These are phyloP conservation scores for Elysia crispata DNA, from an alignment of 2,888 invertebrate genomes.

Conservation along the genomic window DNA sequence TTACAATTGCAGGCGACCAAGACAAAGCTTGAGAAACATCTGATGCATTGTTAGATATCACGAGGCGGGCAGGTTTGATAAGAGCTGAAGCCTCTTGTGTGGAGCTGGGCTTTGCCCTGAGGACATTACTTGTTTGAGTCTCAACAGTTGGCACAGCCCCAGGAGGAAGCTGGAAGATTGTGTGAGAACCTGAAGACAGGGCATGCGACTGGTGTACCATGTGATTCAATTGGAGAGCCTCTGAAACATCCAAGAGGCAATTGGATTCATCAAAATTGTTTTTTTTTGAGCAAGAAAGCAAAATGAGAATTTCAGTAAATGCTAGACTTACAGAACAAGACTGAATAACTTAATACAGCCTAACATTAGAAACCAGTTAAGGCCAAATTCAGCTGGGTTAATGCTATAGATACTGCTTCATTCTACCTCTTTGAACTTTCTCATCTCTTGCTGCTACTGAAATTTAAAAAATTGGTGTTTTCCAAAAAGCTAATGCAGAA, in stretches of 20 bases:
- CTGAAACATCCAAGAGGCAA: conserved; percentile 56
- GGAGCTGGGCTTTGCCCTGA: background rate
- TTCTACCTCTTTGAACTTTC: too few species aligned
- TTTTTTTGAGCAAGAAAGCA: background rate
- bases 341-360: background rate
- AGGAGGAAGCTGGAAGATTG: conserved; percentile 66
- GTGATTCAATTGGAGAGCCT: conserved; percentile 65
- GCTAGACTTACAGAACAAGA: background rate
- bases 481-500: too few species aligned
- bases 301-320: background rate
- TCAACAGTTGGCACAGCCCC: conserved; percentile 56
- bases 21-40: background rate
- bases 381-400: too few species aligned
- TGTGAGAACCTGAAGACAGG: conserved; percentile 51
- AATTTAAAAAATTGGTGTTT: too few species aligned
- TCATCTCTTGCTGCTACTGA: too few species aligned
- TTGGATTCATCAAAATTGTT: background rate
- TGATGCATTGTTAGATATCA: background rate
- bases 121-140: background rate
- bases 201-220: conserved; percentile 62
- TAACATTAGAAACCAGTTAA: background rate
- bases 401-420: too few species aligned
- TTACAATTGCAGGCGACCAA: background rate
- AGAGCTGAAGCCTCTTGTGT: background rate
- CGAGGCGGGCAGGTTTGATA: background rate